Evolutionary conservation across 2,113 vertebrate genomes (phyloP), one percentile per base, ranked within the genome.

Genomic region (Ameiurus melas): DNA sequence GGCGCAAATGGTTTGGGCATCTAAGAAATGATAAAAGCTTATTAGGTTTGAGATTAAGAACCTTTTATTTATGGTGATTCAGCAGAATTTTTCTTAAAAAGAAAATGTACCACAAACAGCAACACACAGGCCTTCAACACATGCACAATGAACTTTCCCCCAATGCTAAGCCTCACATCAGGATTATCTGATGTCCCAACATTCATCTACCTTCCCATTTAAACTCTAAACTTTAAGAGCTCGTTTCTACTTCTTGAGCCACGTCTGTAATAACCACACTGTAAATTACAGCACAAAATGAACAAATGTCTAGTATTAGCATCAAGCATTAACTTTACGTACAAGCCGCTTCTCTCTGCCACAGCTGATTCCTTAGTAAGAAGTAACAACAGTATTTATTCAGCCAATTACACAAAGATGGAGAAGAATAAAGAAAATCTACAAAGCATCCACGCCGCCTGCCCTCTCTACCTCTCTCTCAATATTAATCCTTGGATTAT

Each of bases 161-260:
- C 30, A 36, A 66, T 53, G 73, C 27, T 12, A 64, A 78, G 17
- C 17, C 17, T 66, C 27, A 51, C 47, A 22, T 53, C 16, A 53
- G 17, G 51, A 62, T 79, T 80, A 66, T 80, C n/a, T 86, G 16
- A 51, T 66, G 39, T 5, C 9, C 51, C 16, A 19, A 83, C 79
- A 79, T 83, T 87, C 64, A 33, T 86, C 19, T 13, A 68, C 47
- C 17, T 16, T 83, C 57, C 39, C 16, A 47, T 87, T 87, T 25
- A 87, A 30, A 60, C 53, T 83, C 13, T 62, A 83, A 87, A 81
- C 33, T 5, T 81, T 30, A 53, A 68, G 33, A 22, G 25, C 62
- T 70, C 73, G 62, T 87, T 82, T 81, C 62, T 51, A 39, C 22
- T n/a, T 81, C 47, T 27, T 55, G 19, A 12, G 55, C 30, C 43